Evolutionary conservation across 92 coral and sea anemone species (phyloP), one percentile per base, ranked within the genome.

Genomic region (Pocillopora meandrina): DNA sequence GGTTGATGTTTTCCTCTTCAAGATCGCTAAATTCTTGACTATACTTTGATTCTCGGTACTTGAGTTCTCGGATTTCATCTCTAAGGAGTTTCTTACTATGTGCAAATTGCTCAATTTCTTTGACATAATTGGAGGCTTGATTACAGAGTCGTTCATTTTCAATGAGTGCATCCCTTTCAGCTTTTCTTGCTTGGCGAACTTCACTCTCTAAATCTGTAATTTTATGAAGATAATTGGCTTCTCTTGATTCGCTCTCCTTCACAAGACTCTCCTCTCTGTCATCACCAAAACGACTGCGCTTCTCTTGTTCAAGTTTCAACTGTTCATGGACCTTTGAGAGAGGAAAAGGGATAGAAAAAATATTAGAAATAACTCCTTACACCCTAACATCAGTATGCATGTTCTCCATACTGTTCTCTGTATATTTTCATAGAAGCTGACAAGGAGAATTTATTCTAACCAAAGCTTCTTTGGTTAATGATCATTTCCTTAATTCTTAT

Each of bases 211-310:
- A 91, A 76, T 97, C 99, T 21, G 97, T 81, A 62, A 97, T 97
- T 75, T 95, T 97, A 85, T 90, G 94, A 60, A 97, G 91, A 65
- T 87, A 93, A 55, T 87, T 75, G 6, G 99, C 99, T 76, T 97
- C 99, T 17, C 99, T 92, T n/a, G 97, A 89, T 75, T 97, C 99
- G 56, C 99, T 97, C 71, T 97, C 99, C 61, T 94, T 88, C 61
- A 97, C 99, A 10, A 97, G 87, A 57, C 92, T 93, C 36, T 97
- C 99, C 61, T 97, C 96, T 12, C 98, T 87, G 56, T 92, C 99
- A 86, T 97, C 99, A 36, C 99, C 99, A 87, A 97, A 97, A 74
- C 93, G 88, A 81, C 91, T 97, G 64, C 98, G 86, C 72, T 97
- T 97, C 79, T 93, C 95, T 84, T 97, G 95, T 79, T 97, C 99